Evolutionary conservation across 2,113 vertebrate genomes (phyloP).

Genomic region (Felis catus): F.catus_Fca126_mat1.0 CM031413.1:129902001-129902500

Average conservation of each 20-base stretch:
- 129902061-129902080: not conserved
- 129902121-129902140: not conserved
- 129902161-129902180: not conserved
- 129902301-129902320: constrained; percentile 49
- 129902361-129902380: constrained; percentile 55
- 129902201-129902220: not conserved
- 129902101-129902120: not conserved
- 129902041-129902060: not conserved
- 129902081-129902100: not conserved
- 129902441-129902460: constrained; percentile 62
- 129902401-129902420: constrained; percentile 46
- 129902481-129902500: constrained; percentile 3
- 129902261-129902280: not conserved
- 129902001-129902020: not conserved
- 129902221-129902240: not conserved
- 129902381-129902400: constrained; percentile 55
- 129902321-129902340: constrained; percentile 51
- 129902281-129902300: constrained; percentile 51
- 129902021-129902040: not conserved
- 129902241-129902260: not conserved
- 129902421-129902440: constrained; percentile 52
- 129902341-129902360: constrained; percentile 49
- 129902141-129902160: too few species aligned
- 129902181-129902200: not conserved
- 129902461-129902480: constrained; percentile 33